Evolutionary conservation across 1,140 invertebrate genomes (phyloP), one percentile per base, ranked within the genome.

Genomic region (Drosophila sp.): DNA sequence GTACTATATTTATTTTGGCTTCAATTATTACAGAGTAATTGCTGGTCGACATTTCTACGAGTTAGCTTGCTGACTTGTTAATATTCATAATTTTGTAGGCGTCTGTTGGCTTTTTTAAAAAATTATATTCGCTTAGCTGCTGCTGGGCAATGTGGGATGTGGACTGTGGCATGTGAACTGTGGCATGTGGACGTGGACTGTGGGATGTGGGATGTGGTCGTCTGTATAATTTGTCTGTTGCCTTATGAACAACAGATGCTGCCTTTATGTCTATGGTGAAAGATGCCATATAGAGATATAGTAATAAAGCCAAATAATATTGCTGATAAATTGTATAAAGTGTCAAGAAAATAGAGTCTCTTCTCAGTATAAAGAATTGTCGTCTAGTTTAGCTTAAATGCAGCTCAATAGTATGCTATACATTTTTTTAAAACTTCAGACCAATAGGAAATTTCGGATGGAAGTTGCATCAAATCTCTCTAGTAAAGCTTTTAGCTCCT

Each of bases 31-130:
- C 21, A 40, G 46, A 13, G 59, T 62, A 51, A 40, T 41, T 51
- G 1, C 1, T 41, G 5, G 58, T 40, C 21, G 18, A 4, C 1
- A n/a, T 2, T 16, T 18, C 11, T 8, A 1, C 4, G 0, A 8
- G 1, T 9, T 4, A 27, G 13, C 13, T 0, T 25, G 2, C 14
- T 43, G 7, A 27, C 27, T 51, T 70, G 21, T 54, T 56, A 63
- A 71, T 64, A 54, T 71, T 71, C 59, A 63, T 63, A 63, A 71
- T 65, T 58, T 14, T 56, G 79, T 36, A 54, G 45, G 58, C 71
- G 76, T 46, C 57, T 67, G 72, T 53, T 80, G 69, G 59, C 69
- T 72, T 80, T 79, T 83, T 70, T 51, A 62, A 62, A 59, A 71
- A 65, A 74, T 66, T 36, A 27, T 46, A 46, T 54, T 45, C 51